Conservation (phyloP, 92 coral and sea anemone species). For the Zoanthus solanderi region DNA sequence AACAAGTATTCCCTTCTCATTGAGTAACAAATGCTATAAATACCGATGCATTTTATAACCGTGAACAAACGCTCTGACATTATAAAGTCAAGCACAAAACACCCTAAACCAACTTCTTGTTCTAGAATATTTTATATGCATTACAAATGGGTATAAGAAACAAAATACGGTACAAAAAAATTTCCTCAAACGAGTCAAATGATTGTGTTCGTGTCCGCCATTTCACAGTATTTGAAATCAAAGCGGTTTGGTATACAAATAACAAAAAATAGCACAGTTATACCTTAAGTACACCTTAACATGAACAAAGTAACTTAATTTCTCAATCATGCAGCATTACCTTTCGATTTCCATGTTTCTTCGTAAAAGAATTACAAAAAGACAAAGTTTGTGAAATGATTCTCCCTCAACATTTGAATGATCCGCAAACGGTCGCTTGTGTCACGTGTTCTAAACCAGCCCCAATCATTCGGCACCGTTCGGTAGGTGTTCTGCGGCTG, state of each 20-base stretch:
- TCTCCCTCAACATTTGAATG: constrained; percentile 61
- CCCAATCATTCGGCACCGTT: constrained; percentile 50
- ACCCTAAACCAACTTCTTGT: too few species aligned
- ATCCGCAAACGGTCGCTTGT: constrained; percentile 84
- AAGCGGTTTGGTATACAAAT: background rate
- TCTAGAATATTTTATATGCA: too few species aligned
- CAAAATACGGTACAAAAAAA: too few species aligned
- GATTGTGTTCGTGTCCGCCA: background rate
- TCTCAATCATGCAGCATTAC: constrained; percentile 14
- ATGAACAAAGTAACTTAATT: background rate
- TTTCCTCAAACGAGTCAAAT: too few species aligned
- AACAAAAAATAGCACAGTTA: too few species aligned
- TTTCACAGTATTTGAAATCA: background rate
- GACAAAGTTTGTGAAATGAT: background rate
- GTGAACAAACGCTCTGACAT: too few species aligned
- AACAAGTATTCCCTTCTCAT: too few species aligned
- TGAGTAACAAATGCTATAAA: too few species aligned
- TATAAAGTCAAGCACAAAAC: too few species aligned
- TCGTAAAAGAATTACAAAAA: background rate
- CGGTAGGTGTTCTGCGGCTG: background rate
- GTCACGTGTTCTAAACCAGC: constrained; percentile 63
- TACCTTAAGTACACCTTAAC: background rate
- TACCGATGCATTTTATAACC: too few species aligned
- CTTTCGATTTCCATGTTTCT: constrained; percentile 62
- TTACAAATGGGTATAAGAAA: too few species aligned